Conservation (phyloP, 2,888 invertebrate species). For the Parnassius glacialis region DNA sequence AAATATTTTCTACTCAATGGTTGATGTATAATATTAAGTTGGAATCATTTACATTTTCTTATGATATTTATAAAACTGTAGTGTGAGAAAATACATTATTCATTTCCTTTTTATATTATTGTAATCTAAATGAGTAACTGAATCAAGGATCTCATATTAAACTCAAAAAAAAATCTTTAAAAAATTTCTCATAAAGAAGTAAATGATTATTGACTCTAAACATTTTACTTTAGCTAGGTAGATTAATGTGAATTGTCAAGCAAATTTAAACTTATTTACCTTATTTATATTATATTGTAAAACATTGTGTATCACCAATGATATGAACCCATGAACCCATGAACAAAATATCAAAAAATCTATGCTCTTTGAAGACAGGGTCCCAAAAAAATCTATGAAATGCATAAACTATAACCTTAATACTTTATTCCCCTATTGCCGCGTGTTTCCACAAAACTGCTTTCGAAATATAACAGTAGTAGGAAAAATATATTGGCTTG, state of each 20-base stretch:
- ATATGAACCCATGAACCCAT: too few relatives aligned
- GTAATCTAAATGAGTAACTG: too few relatives aligned
- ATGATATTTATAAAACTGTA: too few relatives aligned
- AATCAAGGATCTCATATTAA: too few relatives aligned
- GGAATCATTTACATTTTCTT: too few relatives aligned
- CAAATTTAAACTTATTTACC: conserved; percentile 10
- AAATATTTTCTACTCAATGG: background rate
- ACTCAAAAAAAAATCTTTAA: too few relatives aligned
- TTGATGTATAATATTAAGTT: too few relatives aligned
- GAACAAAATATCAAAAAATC: conserved; percentile 1
- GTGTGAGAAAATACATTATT: too few relatives aligned
- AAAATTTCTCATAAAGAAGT: too few relatives aligned
- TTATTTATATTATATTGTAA: background rate
- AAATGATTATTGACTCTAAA: too few relatives aligned
- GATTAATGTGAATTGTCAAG: background rate
- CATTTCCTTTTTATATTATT: too few relatives aligned
- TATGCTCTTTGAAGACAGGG: background rate
- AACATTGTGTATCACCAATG: background rate
- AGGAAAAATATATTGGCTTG: conserved; percentile 69
- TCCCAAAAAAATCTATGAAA: conserved; percentile 34
- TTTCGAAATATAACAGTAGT: conserved; percentile 60
- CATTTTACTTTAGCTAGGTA: too few relatives aligned
- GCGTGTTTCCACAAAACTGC: conserved; percentile 61
- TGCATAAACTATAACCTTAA: conserved; percentile 62
- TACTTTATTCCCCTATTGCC: conserved; percentile 60